Base-by-base conservation (phyloP, 2,888 invertebrate species). In the Lypha dubia region DNA sequence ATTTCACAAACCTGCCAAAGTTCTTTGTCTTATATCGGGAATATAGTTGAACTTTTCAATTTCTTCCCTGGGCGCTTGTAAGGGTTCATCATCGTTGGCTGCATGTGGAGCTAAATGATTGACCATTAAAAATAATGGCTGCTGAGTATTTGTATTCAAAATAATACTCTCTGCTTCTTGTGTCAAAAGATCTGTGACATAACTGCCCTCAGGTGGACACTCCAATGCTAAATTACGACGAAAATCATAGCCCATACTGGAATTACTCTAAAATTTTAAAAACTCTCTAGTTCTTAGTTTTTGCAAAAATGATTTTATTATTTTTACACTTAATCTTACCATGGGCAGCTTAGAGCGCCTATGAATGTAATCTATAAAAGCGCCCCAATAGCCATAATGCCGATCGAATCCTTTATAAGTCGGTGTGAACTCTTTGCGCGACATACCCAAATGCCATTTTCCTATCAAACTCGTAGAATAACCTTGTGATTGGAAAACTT, bases 391-490 rank as follows among this genome's bases (percentile, higher is more conserved):
- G 1, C 98, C 98, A 89, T 95, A 96, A 90, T 97, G 97, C 6
- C 94, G 93, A 87, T 96, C 95, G 89, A 96, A 98, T 4, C 97
- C 97, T 44, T 97, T 93, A 83, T 93, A 92, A 0, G 94, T 94
- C 0, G 97, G 97, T 7, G 96, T 94, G 89, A 93, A 93, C 3
- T 88, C 87, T 1, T 89, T 89, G 73, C 93, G 93, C 85, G 94
- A 95, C 93, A 95, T 96, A 1, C 98, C 98, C 80, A 98, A 94
- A 90, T 96, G 96, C 98, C 98, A 98, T 93, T 98, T 98, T 24
- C 98, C 98, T 11, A 98, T 94, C 35, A 97, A 93, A 90, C 96
- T 95, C 0, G 97, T 97, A 7, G 93, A 92, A 92, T 98, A 98
- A 0, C 96, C 97, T 73, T 96, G 93, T 85, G 95, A 94, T 88